Base-by-base conservation (phyloP, 2,113 vertebrate genomes). In the Pteronura brasiliensis region DNA sequence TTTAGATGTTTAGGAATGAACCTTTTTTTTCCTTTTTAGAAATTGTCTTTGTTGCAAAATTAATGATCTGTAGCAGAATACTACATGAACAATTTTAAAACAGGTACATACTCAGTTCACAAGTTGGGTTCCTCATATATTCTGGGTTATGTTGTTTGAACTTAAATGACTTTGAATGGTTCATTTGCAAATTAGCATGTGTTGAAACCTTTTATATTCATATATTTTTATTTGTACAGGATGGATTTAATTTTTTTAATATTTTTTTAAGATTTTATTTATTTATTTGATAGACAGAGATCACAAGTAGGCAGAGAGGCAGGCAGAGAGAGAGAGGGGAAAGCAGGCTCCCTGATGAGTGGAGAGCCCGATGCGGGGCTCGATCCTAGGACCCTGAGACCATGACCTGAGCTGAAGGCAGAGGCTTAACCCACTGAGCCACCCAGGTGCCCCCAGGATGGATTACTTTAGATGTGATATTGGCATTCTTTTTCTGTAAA, bases 11-110 rank as follows among this genome's bases (percentile, higher is more conserved):
- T 94, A 86, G 52, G 20, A 94, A 55, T 97, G 81, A 88, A 83
- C 3, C 31, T 10, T 79, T 49, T 88, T 79, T 96, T 88, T 88
- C 21, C 74, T 59, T 90, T n/a, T 59, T 89, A 47, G 61, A 83
- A 67, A 69, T 74, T 92, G 10, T 90, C 52, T 92, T 96, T 92
- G 42, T 6, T 94, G 8, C 20, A 97, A 42, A 92, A 80, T 85
- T 63, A 92, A 47, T 93, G 52, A 55, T 72, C 31, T 93, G 0
- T 92, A 65, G 93, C 49, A 96, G n/a, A 74, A 92, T 92, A 85
- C 27, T 92, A 65, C 25, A 36, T 49, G n/a, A 92, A 36, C 8
- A 3, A 36, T 72, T 88, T 93, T 74, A 93, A 93, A 95, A 31
- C 44, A 71, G 27, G n/a, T 88, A 81, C 79, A 71, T 65, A 67